A percentile compares a stretch with the other conserved stretches of the same genome.
phyloP scores from a whole-genome alignment of 2,113 vertebrate species.

The Apodemus sylvaticus region DNA sequence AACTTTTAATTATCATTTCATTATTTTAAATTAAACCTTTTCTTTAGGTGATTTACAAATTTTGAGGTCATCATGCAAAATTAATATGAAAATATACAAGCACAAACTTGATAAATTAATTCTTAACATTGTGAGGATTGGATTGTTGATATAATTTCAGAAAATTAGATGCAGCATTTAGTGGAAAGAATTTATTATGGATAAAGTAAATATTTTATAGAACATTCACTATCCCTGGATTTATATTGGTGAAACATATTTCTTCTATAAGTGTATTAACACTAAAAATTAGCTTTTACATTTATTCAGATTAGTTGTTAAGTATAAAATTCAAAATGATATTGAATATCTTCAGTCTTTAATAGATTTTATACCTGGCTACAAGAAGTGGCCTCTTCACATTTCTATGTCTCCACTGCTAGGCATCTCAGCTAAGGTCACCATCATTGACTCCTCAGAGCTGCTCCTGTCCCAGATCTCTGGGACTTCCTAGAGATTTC shows the following conservation, averaged over 20 bases:
- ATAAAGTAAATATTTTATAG: conserved; percentile 45
- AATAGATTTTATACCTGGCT: neutral
- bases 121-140: conserved; percentile 1
- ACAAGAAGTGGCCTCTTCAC: too few species aligned
- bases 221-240: neutral
- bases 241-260: neutral
- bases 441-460: too few species aligned
- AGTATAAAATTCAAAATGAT: conserved; percentile 1
- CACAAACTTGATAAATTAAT: conserved; percentile 8
- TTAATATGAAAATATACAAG: conserved; percentile 35
- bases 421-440: too few species aligned
- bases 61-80: conserved; percentile 9
- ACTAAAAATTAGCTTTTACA: neutral
- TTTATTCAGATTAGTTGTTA: neutral
- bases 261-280: conserved; percentile 13
- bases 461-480: too few species aligned
- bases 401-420: too few species aligned
- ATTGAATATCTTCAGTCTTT: conserved; percentile 18
- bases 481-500: too few species aligned
- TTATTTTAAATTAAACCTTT: conserved; percentile 19
- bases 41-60: neutral
- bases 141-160: neutral
- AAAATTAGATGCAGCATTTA: conserved; percentile 29
- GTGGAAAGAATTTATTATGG: conserved; percentile 25
- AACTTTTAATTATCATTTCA: neutral